Evolutionary conservation across 2,888 invertebrate genomes (phyloP).

Genomic region (Mythimna albipuncta): DNA sequence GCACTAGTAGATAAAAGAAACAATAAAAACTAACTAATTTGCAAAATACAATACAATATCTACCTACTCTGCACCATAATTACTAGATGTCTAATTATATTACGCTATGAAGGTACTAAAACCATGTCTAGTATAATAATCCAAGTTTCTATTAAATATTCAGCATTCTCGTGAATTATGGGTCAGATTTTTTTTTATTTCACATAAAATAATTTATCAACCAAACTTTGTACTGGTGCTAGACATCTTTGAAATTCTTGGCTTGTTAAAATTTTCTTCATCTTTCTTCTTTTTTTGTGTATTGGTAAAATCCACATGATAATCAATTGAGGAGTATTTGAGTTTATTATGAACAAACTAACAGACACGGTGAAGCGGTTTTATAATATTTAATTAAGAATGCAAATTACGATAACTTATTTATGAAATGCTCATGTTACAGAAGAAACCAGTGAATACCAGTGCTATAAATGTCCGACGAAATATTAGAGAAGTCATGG

Average conservation of each 20-base stretch:
- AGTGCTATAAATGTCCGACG: constrained; percentile 93
- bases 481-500: constrained; percentile 98
- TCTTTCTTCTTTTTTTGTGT: no score
- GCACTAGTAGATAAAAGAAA: background rate
- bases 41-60: background rate
- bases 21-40: constrained; percentile 5
- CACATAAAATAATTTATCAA: background rate
- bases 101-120: background rate
- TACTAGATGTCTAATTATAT: background rate
- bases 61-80: background rate
- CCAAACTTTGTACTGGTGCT: no score
- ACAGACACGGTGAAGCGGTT: no score
- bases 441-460: constrained; percentile 83
- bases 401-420: background rate
- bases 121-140: background rate
- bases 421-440: constrained; percentile 59
- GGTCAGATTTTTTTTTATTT: background rate
- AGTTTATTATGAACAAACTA: no score
- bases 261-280: no score
- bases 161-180: background rate
- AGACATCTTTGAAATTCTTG: no score
- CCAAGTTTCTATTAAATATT: no score
- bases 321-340: no score
- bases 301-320: no score
- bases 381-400: background rate